These are phyloP conservation scores for Sparus aurata DNA, from an alignment of 2,797 vertebrate genomes.

Conservation along the genomic window DNA sequence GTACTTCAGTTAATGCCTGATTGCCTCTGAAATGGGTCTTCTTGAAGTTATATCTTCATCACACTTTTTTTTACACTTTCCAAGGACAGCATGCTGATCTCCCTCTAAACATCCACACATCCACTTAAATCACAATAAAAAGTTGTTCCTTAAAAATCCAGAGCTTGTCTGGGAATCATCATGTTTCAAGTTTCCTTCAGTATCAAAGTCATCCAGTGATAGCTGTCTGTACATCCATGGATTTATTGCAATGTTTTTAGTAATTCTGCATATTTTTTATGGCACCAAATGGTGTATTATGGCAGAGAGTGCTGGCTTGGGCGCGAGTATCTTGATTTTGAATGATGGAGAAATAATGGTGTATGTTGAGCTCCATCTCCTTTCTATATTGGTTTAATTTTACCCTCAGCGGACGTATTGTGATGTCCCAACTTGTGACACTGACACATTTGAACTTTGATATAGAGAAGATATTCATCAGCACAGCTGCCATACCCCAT, in stretches of 20 bases:
- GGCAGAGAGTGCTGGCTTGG: not conserved
- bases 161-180: too few relatives aligned
- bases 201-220: constrained; percentile 2
- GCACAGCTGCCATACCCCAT: constrained; percentile 31
- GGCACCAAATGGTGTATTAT: not conserved
- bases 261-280: not conserved
- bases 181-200: not conserved
- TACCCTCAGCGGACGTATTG: not conserved
- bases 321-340: not conserved
- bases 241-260: not conserved
- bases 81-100: too few relatives aligned
- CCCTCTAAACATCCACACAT: not conserved
- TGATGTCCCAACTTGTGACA: constrained; percentile 20
- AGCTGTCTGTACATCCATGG: not conserved
- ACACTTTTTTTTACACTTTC: not conserved
- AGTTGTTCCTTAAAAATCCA: too few relatives aligned
- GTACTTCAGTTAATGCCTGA: not conserved
- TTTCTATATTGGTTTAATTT: constrained; percentile 12
- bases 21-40: not conserved
- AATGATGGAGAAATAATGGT: constrained; percentile 15
- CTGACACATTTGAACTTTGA: constrained; percentile 40
- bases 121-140: not conserved
- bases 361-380: constrained; percentile 2
- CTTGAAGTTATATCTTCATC: not conserved
- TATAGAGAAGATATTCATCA: constrained; percentile 33